Evolutionary conservation across 2,113 vertebrate genomes (phyloP).

Genomic region (Lipophrys pholis): DNA sequence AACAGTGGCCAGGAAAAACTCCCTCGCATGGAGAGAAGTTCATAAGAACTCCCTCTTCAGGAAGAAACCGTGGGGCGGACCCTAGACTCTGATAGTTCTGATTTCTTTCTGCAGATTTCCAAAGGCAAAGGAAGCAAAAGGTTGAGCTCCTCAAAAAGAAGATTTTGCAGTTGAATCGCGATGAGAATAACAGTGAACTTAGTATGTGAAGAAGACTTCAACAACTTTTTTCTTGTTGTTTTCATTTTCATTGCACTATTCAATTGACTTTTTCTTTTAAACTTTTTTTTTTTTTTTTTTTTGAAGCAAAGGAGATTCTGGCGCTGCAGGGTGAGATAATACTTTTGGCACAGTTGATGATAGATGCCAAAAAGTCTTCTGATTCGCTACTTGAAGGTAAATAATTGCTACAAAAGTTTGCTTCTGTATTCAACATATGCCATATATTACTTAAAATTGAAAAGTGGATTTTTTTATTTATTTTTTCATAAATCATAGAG

Average conservation of each 20-base stretch:
- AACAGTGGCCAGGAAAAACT: too few species aligned
- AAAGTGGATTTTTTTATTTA: not conserved
- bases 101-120: constrained; percentile 28
- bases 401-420: not conserved
- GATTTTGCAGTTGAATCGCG: constrained; percentile 35
- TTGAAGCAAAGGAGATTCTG: constrained; percentile 56
- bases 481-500: constrained; percentile 15
- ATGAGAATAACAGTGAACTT: constrained; percentile 5
- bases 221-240: not conserved
- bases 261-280: not conserved
- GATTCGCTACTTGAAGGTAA: constrained; percentile 16
- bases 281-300: not conserved
- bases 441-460: too few species aligned
- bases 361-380: fast-evolving
- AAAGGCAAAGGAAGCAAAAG: constrained; percentile 10
- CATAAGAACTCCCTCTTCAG: too few species aligned
- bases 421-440: not conserved
- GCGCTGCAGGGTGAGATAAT: constrained; percentile 4
- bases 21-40: too few species aligned
- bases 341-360: not conserved
- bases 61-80: too few species aligned
- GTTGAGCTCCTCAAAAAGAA: constrained; percentile 6
- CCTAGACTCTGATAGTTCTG: too few species aligned
- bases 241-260: not conserved
- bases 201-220: constrained; percentile 42